Conservation (phyloP, 2,797 vertebrate genomes). For the Halcyon chelicuti region DNA sequence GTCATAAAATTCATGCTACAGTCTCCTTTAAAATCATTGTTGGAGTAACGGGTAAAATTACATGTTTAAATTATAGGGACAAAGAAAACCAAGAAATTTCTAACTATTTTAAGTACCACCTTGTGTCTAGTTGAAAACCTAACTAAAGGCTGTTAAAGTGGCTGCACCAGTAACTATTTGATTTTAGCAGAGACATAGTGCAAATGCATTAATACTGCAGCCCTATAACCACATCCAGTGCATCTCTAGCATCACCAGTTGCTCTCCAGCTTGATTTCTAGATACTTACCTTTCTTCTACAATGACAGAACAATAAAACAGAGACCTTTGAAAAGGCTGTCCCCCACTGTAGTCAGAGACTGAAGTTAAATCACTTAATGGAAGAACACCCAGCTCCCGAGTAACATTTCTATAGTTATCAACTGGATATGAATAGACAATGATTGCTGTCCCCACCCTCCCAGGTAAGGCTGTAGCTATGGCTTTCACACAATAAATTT, state of each 20-base stretch:
- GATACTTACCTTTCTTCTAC: not conserved
- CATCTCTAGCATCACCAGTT: accelerated
- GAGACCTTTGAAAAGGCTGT: not conserved
- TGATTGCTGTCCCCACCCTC: not conserved
- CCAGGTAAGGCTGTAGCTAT: not conserved
- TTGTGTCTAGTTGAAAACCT: not conserved
- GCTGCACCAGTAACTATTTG: not conserved
- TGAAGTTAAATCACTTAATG: not conserved
- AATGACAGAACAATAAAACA: not conserved
- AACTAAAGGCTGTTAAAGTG: not conserved
- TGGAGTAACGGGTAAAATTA: not conserved
- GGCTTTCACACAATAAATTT: not conserved
- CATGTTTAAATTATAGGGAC: accelerated
- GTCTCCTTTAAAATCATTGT: not conserved
- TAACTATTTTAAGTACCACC: not conserved
- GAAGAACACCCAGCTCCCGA: not conserved
- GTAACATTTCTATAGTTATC: not conserved
- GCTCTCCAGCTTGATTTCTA: not conserved
- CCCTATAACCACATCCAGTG: not conserved
- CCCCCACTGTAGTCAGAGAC: not conserved
- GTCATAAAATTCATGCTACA: not conserved
- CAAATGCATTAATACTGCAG: not conserved
- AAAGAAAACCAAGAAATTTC: not conserved
- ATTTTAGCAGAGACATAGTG: not conserved
- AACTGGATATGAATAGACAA: not conserved